Evolutionary conservation across 2,888 invertebrate genomes (phyloP), one percentile per base, ranked within the genome.

Genomic region (Lasioglossum zephyrum): DNA sequence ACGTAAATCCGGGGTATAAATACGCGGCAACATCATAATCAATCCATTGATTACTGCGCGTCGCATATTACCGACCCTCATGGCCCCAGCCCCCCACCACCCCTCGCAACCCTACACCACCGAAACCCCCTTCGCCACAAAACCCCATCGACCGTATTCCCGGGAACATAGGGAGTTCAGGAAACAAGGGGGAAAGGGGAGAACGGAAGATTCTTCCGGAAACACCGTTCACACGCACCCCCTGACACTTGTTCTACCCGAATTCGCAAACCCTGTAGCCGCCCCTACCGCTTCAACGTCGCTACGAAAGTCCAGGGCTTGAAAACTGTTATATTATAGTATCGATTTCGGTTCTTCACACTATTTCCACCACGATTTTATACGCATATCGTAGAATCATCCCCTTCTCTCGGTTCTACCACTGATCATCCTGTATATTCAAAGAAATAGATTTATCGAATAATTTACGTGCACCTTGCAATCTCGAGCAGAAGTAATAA

Each of bases 11-110:
- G 26, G 16, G 44, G n/a, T 13, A 13, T 39, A 73, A 39, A 73
- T 60, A 72, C 31, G n/a, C 72, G 53, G 31, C 18, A 13, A 31
- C 70, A 81, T 41, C 70, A 41, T 41, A 70, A 70, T 41, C 88
- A 84, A 88, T 84, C 82, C 84, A 82, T 82, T 79, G 86, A 88
- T 84, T 84, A 84, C 76, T 79, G 16, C 31, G 70, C 81, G 78
- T 81, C 87, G 81, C 81, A 81, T 85, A 87, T 88, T 79, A 88
- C 73, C 47, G 41, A 70, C 41, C 70, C 41, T 22, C 66, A 69
- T 69, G 22, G 22, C 18, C 66, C 22, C 8, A 8, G 36, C 36
- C 16, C 57, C 36, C 31, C 31, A 31, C 31, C 31, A 31, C 31
- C 36, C 18, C 39, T 22, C 76, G 49, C 13, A 41, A 66, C 36